Percentiles rank a stretch among this genome's conserved stretches.
These are phyloP conservation scores for Poecilia picta DNA, from an alignment of 2,797 vertebrate species.

Conservation along the genomic window DNA sequence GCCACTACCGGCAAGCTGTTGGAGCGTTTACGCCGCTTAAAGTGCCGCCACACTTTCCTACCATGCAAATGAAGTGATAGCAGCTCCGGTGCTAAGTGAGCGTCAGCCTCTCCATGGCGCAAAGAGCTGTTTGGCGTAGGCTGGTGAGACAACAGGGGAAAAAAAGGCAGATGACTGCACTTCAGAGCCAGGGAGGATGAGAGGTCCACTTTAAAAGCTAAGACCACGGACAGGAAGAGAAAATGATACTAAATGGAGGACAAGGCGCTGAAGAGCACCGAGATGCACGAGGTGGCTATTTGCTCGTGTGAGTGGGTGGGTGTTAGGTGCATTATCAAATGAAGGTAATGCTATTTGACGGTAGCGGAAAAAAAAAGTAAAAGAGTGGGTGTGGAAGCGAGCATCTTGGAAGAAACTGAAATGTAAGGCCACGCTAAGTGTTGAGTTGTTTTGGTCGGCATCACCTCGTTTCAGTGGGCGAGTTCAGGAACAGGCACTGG, in stretches of 20 bases:
- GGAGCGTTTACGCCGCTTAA: conserved; percentile 46
- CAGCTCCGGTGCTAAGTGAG: conserved; percentile 51
- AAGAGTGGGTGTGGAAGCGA: conserved; percentile 7
- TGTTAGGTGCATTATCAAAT: conserved; percentile 12
- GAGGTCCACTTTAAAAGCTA: conserved; percentile 38
- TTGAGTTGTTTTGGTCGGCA: neutral
- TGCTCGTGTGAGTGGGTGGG: conserved; percentile 57
- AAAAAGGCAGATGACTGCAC: conserved; percentile 33
- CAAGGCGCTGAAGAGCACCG: conserved; percentile 11
- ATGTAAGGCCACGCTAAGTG: neutral
- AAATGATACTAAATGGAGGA: conserved; percentile 30
- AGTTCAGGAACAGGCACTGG: neutral
- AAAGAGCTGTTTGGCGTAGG: conserved; percentile 37
- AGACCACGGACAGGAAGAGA: conserved; percentile 42
- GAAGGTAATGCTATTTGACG: conserved; percentile 19
- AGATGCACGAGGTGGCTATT: conserved; percentile 40
- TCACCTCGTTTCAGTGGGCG: neutral
- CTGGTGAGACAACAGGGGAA: conserved; percentile 44
- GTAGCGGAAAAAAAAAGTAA: neutral
- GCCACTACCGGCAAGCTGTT: conserved; percentile 45
- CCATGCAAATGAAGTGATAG: conserved; percentile 63
- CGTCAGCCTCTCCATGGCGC: conserved; percentile 39
- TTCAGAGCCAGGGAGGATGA: conserved; percentile 34
- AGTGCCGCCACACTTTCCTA: conserved; percentile 48
- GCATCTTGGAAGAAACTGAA: conserved; percentile 56